These are phyloP conservation scores for Enteromius unitaeniatus DNA, from an alignment of 2,797 vertebrate genomes.

Conservation along the genomic window DNA sequence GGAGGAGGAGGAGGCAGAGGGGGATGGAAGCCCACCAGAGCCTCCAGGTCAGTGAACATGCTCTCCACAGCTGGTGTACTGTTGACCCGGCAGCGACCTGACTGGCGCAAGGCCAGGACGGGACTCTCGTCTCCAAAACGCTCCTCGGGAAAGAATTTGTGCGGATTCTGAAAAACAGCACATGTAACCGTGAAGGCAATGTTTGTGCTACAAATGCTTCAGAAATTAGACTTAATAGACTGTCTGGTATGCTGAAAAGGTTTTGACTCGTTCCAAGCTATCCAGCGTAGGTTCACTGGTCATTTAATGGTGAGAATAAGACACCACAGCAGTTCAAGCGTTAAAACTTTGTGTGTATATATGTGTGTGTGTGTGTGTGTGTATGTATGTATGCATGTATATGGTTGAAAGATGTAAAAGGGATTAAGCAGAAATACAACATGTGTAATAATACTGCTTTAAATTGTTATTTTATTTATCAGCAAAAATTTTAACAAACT, in stretches of 20 bases:
- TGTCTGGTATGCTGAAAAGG: constrained; percentile 7
- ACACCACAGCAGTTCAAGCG: background rate
- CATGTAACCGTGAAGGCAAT: background rate
- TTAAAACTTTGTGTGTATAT: too few species aligned
- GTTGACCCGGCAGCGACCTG: constrained; percentile 91
- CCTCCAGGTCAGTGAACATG: constrained; percentile 95
- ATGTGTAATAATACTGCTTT: too few species aligned
- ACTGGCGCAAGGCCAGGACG: constrained; percentile 90
- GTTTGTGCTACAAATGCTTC: constrained; percentile 16
- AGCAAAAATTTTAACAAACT: too few species aligned
- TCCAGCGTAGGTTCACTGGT: constrained; percentile 6
- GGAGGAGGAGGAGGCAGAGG: constrained; percentile 94
- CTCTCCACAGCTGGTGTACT: constrained; percentile 94
- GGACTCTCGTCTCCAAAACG: constrained; percentile 98
- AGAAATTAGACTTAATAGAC: background rate
- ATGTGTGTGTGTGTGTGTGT: too few species aligned
- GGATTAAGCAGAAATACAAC: too few species aligned
- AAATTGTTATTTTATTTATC: too few species aligned
- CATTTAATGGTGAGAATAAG: constrained; percentile 7
- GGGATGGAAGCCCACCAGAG: constrained; percentile 94
- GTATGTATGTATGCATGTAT: too few species aligned
- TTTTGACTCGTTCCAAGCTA: background rate
- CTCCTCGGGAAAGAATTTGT: constrained; percentile 98
- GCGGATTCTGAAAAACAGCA: constrained; percentile 86
- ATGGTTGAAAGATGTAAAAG: too few species aligned